Evolutionary conservation across 92 coral and sea anemone species (phyloP).

Genomic region (Bergia sp.): DNA sequence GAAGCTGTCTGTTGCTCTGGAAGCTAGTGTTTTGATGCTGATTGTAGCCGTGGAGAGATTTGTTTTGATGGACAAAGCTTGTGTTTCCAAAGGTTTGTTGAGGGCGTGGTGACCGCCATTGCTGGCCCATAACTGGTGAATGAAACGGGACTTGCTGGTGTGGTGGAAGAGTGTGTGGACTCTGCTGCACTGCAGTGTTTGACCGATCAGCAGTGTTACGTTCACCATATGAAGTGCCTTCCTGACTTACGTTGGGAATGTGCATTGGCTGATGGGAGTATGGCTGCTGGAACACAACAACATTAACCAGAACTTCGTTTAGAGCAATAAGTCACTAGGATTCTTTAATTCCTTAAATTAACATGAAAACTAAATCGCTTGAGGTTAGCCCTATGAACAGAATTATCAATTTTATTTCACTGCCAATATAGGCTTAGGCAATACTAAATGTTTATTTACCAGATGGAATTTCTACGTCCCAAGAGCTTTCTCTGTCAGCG

Average conservation of each 20-base stretch:
- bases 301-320: neutral
- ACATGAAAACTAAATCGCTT: too few species aligned
- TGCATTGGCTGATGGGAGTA: conserved; percentile 36
- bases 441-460: too few species aligned
- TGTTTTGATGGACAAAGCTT: conserved; percentile 32
- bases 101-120: conserved; percentile 21
- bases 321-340: too few species aligned
- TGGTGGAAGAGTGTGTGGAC: conserved; percentile 20
- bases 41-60: conserved; percentile 20
- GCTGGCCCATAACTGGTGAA: neutral
- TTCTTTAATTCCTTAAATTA: too few species aligned
- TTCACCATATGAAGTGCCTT: conserved; percentile 21
- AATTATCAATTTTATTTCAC: too few species aligned
- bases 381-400: too few species aligned
- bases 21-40: conserved; percentile 36
- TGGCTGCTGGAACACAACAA: conserved; percentile 19
- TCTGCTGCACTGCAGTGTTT: conserved; percentile 36
- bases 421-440: too few species aligned
- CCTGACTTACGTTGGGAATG: conserved; percentile 39
- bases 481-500: too few species aligned
- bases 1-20: conserved; percentile 32
- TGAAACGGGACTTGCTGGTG: conserved; percentile 36
- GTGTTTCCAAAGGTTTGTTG: conserved; percentile 27
- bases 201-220: conserved; percentile 4
- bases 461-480: too few species aligned